These are phyloP conservation scores for Aphelinus certus DNA, from an alignment of 1,140 invertebrate species.

Conservation along the genomic window DNA sequence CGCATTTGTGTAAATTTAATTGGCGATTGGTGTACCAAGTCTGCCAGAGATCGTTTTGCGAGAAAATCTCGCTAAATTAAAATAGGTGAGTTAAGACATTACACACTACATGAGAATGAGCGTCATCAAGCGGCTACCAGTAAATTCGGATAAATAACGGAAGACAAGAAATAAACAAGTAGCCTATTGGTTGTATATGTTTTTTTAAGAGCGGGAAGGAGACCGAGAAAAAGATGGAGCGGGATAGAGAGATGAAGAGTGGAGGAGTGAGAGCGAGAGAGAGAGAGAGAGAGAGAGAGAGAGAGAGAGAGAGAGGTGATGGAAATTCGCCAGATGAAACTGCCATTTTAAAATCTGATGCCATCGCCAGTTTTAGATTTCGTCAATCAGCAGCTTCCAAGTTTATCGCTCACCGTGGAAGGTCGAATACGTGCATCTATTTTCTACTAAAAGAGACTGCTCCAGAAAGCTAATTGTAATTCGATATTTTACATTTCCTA, in stretches of 20 bases:
- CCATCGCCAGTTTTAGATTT: conserved; percentile 61
- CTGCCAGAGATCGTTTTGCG: neutral
- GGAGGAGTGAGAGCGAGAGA: neutral
- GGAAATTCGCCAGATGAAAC: conserved; percentile 55
- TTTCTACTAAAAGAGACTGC: no score
- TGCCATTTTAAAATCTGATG: conserved; percentile 61
- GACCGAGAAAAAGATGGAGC: conserved; percentile 19
- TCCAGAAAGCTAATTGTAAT: no score
- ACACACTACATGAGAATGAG: neutral
- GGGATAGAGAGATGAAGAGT: conserved; percentile 19
- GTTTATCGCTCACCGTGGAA: conserved; percentile 43
- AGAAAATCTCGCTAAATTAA: conserved; percentile 29
- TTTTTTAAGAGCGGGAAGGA: conserved; percentile 37
- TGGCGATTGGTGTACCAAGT: neutral
- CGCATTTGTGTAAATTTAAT: conserved; percentile 23
- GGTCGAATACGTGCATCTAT: neutral
- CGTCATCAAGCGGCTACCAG: neutral
- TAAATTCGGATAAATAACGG: neutral
- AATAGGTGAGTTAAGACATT: conserved; percentile 13
- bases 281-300: neutral
- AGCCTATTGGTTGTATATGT: conserved; percentile 32
- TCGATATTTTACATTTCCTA: no score
- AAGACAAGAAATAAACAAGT: conserved; percentile 50
- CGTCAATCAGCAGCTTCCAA: conserved; percentile 55
- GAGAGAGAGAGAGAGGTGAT: conserved; percentile 35